These are phyloP conservation scores for Slavum lentiscoides DNA, from an alignment of 2,888 invertebrate genomes.

Conservation along the genomic window DNA sequence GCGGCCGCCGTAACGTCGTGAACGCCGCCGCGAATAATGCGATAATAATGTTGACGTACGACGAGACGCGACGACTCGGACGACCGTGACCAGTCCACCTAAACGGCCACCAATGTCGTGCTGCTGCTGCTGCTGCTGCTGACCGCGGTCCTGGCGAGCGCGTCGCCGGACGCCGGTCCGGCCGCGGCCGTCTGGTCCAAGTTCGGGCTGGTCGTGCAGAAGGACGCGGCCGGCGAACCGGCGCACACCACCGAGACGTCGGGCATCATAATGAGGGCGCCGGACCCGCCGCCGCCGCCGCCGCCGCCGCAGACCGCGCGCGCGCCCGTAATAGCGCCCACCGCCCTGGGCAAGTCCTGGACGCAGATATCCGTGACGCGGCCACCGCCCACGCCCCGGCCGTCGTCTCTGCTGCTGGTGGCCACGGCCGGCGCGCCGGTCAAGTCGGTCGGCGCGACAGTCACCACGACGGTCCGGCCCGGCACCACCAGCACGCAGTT, in stretches of 20 bases:
- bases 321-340: not conserved
- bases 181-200: constrained; percentile 47
- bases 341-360: constrained; percentile 34
- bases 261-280: constrained; percentile 53
- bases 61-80: constrained; percentile 5
- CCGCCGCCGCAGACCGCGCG: not conserved
- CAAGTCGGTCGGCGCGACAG: not conserved
- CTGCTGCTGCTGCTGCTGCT: not conserved
- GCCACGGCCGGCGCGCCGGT: not conserved
- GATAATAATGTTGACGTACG: not conserved
- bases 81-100: not conserved
- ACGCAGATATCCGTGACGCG: constrained; percentile 45
- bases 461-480: constrained; percentile 3
- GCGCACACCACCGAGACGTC: constrained; percentile 54
- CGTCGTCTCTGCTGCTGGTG: not conserved
- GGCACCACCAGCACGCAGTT: constrained; percentile 13
- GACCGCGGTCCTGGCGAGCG: not conserved
- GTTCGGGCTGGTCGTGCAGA: constrained; percentile 43
- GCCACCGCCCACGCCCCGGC: not conserved
- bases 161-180: not conserved
- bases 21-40: not conserved
- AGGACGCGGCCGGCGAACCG: not conserved
- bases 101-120: not conserved
- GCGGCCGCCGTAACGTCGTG: not conserved
- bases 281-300: not conserved